Percentiles rank a stretch among this genome's conserved stretches.
Conservation (phyloP, 1,140 invertebrate species). For the Dreissena polymorpha region DNA sequence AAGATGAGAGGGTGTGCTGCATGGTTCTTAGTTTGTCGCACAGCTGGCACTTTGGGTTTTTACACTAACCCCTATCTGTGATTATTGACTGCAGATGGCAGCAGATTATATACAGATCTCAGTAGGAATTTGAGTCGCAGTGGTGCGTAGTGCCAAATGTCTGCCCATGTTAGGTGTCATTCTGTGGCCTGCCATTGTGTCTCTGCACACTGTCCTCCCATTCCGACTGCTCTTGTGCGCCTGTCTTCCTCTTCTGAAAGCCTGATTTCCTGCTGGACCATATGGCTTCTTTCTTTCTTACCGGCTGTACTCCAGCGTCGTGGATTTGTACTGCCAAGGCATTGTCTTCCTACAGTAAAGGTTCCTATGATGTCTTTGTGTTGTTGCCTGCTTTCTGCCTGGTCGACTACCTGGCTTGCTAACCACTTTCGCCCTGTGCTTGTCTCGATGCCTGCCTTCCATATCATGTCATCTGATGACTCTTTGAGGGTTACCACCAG, state of each 20-base stretch:
- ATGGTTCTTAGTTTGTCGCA: not conserved
- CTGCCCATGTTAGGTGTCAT: not conserved
- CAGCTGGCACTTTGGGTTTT: not conserved
- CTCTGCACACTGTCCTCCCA: not conserved
- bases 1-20: conserved; percentile 21
- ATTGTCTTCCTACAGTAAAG: too few relatives aligned
- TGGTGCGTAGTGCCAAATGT: not conserved
- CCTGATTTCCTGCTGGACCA: conserved; percentile 7
- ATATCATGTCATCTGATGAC: too few relatives aligned
- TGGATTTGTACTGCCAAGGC: too few relatives aligned
- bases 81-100: not conserved
- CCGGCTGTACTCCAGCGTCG: not conserved
- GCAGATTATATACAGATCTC: conserved; percentile 3
- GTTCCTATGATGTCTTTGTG: too few relatives aligned
- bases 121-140: not conserved
- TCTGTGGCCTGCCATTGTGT: conserved; percentile 1
- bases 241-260: not conserved
- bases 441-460: too few relatives aligned
- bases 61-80: conserved; percentile 4
- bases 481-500: too few relatives aligned
- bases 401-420: too few relatives aligned
- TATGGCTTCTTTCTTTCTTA: not conserved
- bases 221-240: not conserved
- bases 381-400: too few relatives aligned
- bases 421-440: too few relatives aligned